phyloP scores from a whole-genome alignment of 2,797 vertebrate genomes.

The Premnoplex brunnescens region DNA sequence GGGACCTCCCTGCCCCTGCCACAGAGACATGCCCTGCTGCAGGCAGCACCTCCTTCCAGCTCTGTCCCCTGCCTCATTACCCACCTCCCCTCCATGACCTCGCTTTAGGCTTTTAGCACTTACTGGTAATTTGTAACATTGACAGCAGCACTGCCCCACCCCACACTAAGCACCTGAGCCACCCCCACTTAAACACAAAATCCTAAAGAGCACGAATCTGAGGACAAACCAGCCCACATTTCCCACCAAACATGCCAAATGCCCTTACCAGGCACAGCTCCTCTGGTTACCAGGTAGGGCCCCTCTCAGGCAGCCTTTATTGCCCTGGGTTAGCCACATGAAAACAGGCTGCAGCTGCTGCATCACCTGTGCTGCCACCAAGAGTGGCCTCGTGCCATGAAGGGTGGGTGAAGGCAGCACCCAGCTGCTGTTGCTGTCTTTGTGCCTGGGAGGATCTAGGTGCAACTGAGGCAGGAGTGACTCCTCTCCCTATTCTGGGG shows the following conservation, averaged over 20 bases:
- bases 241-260: fast-evolving
- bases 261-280: background rate
- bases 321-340: background rate
- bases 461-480: background rate
- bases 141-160: background rate
- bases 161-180: background rate
- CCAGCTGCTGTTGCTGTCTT: background rate
- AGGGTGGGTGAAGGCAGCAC: background rate
- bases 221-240: background rate
- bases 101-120: background rate
- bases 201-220: background rate
- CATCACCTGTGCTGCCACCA: background rate
- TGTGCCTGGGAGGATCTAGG: background rate
- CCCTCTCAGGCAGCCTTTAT: background rate
- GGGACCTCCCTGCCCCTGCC: too few species aligned
- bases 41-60: background rate
- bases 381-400: fast-evolving
- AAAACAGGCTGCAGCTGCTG: background rate
- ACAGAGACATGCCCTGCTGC: too few species aligned
- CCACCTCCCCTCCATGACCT: background rate
- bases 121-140: fast-evolving
- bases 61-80: background rate
- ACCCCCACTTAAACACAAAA: background rate
- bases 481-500: background rate
- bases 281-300: fast-evolving